Evolutionary conservation across 2,888 invertebrate genomes (phyloP).

Genomic region (Dryobotodes eremita): DNA sequence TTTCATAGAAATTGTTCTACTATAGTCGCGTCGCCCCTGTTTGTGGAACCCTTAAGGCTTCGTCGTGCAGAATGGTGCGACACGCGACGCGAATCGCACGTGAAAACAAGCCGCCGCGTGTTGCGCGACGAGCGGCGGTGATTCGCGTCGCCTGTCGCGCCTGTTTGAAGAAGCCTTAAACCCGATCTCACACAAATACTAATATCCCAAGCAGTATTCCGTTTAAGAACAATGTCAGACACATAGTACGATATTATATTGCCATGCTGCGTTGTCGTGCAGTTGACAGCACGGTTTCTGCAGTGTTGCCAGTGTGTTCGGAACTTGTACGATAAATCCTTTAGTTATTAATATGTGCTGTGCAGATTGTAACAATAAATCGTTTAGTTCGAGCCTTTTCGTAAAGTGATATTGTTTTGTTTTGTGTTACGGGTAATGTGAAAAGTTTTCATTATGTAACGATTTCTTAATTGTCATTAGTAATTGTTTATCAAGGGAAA

Average conservation of each 20-base stretch:
- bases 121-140: no score
- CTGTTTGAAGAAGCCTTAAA: background rate
- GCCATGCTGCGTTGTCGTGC: constrained; percentile 48
- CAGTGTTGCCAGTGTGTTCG: constrained; percentile 43
- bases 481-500: background rate
- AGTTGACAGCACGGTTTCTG: constrained; percentile 58
- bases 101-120: no score
- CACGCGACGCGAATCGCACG: no score
- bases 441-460: background rate
- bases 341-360: constrained; percentile 57
- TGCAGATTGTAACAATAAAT: constrained; percentile 53
- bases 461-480: background rate
- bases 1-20: no score
- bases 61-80: no score
- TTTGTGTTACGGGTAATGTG: background rate
- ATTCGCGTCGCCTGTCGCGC: no score
- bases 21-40: no score
- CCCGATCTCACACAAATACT: constrained; percentile 18
- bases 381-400: constrained; percentile 40
- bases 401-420: constrained; percentile 9
- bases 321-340: constrained; percentile 59
- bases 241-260: constrained; percentile 54
- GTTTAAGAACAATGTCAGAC: constrained; percentile 55
- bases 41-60: no score
- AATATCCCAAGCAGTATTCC: constrained; percentile 46